Conservation (phyloP, 64 coral and sea anemone genomes). For the Hydrozoanthus tunicans region DNA sequence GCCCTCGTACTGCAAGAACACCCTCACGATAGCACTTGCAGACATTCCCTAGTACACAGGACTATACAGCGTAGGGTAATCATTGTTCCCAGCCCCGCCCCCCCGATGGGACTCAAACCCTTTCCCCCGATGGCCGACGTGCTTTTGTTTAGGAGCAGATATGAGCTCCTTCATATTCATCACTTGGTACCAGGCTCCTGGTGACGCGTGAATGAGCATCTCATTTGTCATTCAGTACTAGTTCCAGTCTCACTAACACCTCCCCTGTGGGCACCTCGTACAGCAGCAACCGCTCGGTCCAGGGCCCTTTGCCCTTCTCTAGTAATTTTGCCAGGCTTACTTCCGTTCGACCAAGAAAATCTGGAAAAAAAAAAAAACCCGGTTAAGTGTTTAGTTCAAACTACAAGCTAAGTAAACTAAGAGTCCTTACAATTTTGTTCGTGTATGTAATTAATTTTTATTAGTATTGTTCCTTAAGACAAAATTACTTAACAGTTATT, state of each 20-base stretch:
- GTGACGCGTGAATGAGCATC: background rate
- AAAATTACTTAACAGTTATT: too few relatives aligned
- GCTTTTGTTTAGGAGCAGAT: background rate
- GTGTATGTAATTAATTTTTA: too few relatives aligned
- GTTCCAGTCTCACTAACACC: conserved; percentile 79
- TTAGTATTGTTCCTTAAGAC: too few relatives aligned
- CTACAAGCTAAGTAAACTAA: too few relatives aligned
- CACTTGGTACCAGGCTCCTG: background rate
- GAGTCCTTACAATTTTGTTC: too few relatives aligned
- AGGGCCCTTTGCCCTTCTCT: conserved; percentile 82
- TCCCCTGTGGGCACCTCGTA: conserved; percentile 94
- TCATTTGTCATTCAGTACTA: conserved; percentile 67
- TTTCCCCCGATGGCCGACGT: background rate
- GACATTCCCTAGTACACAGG: background rate
- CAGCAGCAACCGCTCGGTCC: conserved; percentile 80
- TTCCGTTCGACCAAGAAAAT: conserved; percentile 97
- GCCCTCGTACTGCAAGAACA: too few relatives aligned
- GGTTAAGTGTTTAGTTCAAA: background rate
- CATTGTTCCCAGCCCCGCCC: background rate
- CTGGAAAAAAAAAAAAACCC: conserved; percentile 44
- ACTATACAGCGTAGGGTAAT: background rate
- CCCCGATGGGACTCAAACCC: too few relatives aligned
- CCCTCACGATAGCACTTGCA: background rate
- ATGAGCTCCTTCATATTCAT: background rate
- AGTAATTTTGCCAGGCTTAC: conserved; percentile 79